A percentile compares a stretch with the other conserved stretches of the same genome.
Conservation (phyloP, 2,113 vertebrate species). For the Machaerirhynchus nigripectus region DNA sequence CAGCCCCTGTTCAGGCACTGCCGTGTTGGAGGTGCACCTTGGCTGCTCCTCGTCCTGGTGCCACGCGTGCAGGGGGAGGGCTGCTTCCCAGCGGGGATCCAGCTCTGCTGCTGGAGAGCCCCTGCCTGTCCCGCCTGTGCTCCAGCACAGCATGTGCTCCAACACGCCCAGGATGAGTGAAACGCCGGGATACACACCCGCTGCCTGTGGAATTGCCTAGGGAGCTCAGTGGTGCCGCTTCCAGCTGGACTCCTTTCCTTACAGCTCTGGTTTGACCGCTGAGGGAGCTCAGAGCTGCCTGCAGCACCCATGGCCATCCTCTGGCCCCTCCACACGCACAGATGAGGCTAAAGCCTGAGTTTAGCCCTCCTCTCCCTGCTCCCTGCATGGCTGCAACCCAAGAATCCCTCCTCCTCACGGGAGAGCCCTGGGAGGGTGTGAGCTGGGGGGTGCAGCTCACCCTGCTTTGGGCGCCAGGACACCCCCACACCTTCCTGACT, state of each 20-base stretch:
- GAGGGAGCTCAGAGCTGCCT: not conserved
- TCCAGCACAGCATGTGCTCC: not conserved
- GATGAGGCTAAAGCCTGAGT: not conserved
- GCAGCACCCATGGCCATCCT: not conserved
- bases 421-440: not conserved
- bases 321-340: not conserved
- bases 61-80: accelerated
- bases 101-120: not conserved
- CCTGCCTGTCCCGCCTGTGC: not conserved
- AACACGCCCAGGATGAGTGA: not conserved
- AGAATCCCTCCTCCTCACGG: not conserved
- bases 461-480: accelerated
- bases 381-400: not conserved
- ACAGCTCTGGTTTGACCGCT: not conserved
- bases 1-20: accelerated
- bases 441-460: not conserved
- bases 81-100: not conserved
- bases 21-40: accelerated
- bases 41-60: accelerated
- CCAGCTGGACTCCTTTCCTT: not conserved
- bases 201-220: not conserved
- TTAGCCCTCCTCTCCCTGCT: not conserved
- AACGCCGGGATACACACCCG: not conserved
- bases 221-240: accelerated
- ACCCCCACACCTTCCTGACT: not conserved